A percentile compares a stretch with the other conserved stretches of the same genome.
Conservation (phyloP, 2,888 invertebrate genomes). For the Parnassius mnemosyne region DNA sequence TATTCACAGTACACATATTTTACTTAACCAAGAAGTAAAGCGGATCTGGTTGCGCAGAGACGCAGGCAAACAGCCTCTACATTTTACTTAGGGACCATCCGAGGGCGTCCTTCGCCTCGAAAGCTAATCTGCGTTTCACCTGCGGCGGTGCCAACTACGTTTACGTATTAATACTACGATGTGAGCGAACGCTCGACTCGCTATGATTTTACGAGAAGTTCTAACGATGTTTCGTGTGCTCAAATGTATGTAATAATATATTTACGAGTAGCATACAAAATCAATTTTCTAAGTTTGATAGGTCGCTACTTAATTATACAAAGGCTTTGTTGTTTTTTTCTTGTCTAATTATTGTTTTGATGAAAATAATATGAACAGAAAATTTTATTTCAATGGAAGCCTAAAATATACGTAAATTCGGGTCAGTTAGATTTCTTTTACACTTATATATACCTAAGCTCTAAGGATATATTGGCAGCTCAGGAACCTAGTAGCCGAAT, state of each 20-base stretch:
- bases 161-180: conserved; percentile 22
- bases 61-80: conserved; percentile 18
- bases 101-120: conserved; percentile 12
- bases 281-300: too few species aligned
- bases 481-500: too few species aligned
- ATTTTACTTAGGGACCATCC: conserved; percentile 23
- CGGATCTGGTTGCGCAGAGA: conserved; percentile 4
- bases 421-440: too few species aligned
- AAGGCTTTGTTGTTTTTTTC: too few species aligned
- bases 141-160: conserved; percentile 17
- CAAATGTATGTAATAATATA: neutral
- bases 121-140: conserved; percentile 32
- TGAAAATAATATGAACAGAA: too few species aligned
- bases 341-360: too few species aligned
- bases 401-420: too few species aligned
- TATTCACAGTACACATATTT: neutral
- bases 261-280: too few species aligned
- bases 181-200: neutral
- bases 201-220: conserved; percentile 16
- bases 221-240: conserved; percentile 2
- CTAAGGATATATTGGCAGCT: too few species aligned
- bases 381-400: too few species aligned
- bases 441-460: too few species aligned
- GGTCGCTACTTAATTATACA: too few species aligned
- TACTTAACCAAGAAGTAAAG: conserved; percentile 6